Evolutionary conservation across 2,797 vertebrate species (phyloP), one percentile per base, ranked within the genome.

Genomic region (Alcedo quadribrachys): DNA sequence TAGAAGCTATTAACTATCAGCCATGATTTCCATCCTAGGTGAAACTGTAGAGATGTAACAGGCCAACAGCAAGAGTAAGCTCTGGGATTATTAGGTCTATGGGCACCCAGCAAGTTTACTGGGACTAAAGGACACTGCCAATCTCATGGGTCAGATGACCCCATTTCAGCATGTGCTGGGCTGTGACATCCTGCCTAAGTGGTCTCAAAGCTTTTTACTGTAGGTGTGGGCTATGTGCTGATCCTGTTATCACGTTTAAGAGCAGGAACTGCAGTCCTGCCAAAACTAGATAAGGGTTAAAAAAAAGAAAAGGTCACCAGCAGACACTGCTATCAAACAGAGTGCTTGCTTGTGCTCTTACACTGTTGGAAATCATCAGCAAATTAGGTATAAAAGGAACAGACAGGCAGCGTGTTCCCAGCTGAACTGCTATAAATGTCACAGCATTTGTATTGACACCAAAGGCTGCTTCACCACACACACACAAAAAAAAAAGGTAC

Each of bases 371-470:
- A 93, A 85, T 92, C 73, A 96, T 94, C 86, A 88, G 77, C 87
- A 89, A 89, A 92, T 87, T 92, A 89, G 82, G 77, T 89, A 94
- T 89, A 67, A 91, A 92, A 78, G 80, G 85, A 95, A 81, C 61
- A 84, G 15, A 43, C 85, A 81, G 65, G 85, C 43, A 11, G 37
- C 33, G 5, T 88, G 85, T 79, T 92, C 83, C 85, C 81, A 92
- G 81, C 61, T 95, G 89, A 93, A 92, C 86, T 93, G 69, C 76
- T 96, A 62, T 88, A 85, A 93, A 94, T 95, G 83, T 95, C 89
- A 87, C 71, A 91, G 76, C 48, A 19, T 79, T 95, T 81, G 48
- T 40, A 55, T 20, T 81, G 75, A 84, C 58, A 86, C 57, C 17
- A n/a, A 50, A 70, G 51, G 63, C 42, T 91, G 78, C 48, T 85